phyloP scores from a whole-genome alignment of 2,113 vertebrate genomes.

The Suricata suricatta region DNA sequence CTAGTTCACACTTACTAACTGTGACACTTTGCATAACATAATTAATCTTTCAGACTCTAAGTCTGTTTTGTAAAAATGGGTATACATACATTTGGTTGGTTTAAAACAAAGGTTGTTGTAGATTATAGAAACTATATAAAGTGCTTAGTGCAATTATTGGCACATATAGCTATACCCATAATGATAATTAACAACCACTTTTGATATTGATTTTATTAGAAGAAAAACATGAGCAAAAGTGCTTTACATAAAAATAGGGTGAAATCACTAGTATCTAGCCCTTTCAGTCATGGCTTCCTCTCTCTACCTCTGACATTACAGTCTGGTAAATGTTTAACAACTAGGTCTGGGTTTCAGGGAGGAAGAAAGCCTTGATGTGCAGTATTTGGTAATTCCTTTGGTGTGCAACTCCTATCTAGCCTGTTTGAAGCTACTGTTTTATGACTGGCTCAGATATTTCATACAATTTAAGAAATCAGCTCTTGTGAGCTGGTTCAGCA shows the following conservation, averaged over 20 bases:
- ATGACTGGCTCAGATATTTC: background rate
- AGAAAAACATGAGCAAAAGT: background rate
- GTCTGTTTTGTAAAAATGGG: background rate
- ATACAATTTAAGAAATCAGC: background rate
- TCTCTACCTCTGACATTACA: background rate
- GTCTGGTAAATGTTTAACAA: constrained; percentile 40
- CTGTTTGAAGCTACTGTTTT: background rate
- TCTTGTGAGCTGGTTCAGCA: background rate
- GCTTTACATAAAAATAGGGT: background rate
- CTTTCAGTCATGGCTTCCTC: background rate
- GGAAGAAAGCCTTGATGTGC: background rate
- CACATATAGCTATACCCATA: background rate
- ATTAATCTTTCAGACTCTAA: background rate
- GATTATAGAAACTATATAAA: background rate
- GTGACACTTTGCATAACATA: background rate
- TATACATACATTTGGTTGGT: background rate
- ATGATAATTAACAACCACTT: background rate
- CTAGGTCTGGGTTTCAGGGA: background rate
- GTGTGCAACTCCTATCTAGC: background rate
- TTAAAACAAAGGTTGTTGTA: background rate
- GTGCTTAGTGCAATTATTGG: background rate
- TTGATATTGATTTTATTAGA: background rate
- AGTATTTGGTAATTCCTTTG: background rate
- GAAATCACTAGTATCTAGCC: background rate
- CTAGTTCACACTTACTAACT: background rate